phyloP scores from a whole-genome alignment of 1,140 invertebrate species.

The Phortica variegata region DNA sequence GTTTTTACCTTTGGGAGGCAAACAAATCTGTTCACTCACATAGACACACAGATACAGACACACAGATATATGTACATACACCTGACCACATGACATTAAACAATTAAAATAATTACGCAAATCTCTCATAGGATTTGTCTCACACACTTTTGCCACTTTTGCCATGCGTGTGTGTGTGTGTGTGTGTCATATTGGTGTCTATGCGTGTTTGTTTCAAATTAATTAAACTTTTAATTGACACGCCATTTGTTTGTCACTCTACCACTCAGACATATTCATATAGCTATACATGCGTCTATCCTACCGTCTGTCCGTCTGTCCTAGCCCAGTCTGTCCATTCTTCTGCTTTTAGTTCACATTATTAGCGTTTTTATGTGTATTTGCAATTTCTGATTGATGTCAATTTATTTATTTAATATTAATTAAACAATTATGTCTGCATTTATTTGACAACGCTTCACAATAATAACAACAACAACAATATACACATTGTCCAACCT shows the following conservation, averaged over 20 bases:
- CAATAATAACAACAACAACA: too few species aligned
- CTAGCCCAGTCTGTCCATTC: neutral
- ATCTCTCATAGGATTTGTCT: slow-evolving; percentile 43
- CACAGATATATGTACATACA: slow-evolving; percentile 12
- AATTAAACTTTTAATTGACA: slow-evolving; percentile 47
- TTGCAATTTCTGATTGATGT: slow-evolving; percentile 19
- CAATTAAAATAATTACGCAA: slow-evolving; percentile 55
- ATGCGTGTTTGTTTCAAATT: slow-evolving; percentile 23
- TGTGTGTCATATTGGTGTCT: neutral
- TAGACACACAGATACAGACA: neutral
- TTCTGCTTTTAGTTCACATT: slow-evolving; percentile 2
- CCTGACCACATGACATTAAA: slow-evolving; percentile 53
- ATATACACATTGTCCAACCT: too few species aligned
- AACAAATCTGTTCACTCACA: too few species aligned
- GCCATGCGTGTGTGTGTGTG: slow-evolving; percentile 14
- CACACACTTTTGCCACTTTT: slow-evolving; percentile 4
- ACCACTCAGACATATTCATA: too few species aligned
- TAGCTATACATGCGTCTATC: too few species aligned
- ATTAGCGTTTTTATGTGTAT: slow-evolving; percentile 1
- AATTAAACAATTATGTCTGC: slow-evolving; percentile 26
- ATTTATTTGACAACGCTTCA: too few species aligned
- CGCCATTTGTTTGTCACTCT: slow-evolving; percentile 25
- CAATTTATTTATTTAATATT: slow-evolving; percentile 19
- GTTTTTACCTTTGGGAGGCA: too few species aligned
- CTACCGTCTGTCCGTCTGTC: neutral